Evolutionary conservation across 2,888 invertebrate genomes (phyloP), one percentile per base, ranked within the genome.

Genomic region (Deroplatys truncata): DNA sequence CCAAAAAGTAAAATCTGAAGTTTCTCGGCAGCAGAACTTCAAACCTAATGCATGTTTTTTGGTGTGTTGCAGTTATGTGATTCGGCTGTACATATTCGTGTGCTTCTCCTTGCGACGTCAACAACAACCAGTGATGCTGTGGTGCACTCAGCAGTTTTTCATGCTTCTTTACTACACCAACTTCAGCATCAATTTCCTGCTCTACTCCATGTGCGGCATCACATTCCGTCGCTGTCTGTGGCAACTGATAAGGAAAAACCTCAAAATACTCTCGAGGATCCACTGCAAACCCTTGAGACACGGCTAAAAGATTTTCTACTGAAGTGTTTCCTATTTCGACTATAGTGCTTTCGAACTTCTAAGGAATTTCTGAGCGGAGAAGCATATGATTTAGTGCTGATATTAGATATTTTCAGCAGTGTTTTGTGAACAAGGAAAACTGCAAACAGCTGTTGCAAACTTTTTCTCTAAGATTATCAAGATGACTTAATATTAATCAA

Each of bases 91-190:
- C 92, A 93, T 94, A 8, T 95, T 94, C 92, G 93, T 94, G 90
- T 94, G 94, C 91, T 94, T 94, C 92, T 93, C 94, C 0, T 91
- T 95, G 83, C 93, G 94, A 91, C 93, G 93, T 16, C 93, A 93
- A 91, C 91, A 93, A 35, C 92, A 93, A 3, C 94, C 94, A 0
- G 92, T 93, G 25, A 92, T 93, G 28, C 92, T 95, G 5, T 94
- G 94, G 94, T 95, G 95, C 91, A 91, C 94, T 43, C 95, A 95
- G 91, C 95, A 95, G 91, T 94, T 95, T 90, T 95, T 95, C 91
- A 95, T 95, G 94, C 92, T 95, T 3, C 93, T 96, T 3, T 96
- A 95, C 92, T 96, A 96, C 92, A 95, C 95, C 10, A 96, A 96
- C 92, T 96, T 96, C 93, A 95, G 95, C 92, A 94, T 96, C 90